Conservation (phyloP, 2,888 invertebrate genomes). For the Dryococelus australis region DNA sequence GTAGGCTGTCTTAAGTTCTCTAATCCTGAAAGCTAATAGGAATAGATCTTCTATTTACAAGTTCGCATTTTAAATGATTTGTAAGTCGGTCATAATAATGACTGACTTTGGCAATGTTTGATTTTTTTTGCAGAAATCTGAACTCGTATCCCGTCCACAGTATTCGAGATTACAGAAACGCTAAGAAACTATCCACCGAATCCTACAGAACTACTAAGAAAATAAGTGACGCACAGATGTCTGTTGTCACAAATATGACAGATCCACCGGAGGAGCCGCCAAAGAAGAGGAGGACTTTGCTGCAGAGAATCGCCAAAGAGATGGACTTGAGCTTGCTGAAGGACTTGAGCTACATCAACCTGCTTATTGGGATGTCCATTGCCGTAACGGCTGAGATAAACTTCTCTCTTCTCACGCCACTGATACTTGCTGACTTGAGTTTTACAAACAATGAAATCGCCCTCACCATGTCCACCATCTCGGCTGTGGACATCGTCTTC, state of each 20-base stretch:
- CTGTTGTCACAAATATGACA: not conserved
- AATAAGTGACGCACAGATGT: not conserved
- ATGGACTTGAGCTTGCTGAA: conserved; percentile 72
- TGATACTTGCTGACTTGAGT: conserved; percentile 70
- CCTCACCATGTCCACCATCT: conserved; percentile 68
- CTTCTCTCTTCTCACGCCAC: conserved; percentile 71
- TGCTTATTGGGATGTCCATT: conserved; percentile 71
- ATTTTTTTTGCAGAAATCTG: not conserved
- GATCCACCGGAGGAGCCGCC: not conserved
- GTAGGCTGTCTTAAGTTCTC: too few relatives aligned
- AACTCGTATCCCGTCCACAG: not conserved
- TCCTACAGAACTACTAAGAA: not conserved
- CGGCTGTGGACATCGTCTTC: conserved; percentile 68
- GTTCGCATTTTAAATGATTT: too few relatives aligned
- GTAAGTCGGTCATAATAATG: too few relatives aligned
- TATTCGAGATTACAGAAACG: not conserved
- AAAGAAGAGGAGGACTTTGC: conserved; percentile 19
- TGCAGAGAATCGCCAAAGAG: conserved; percentile 48
- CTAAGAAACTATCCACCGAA: not conserved
- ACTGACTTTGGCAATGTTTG: too few relatives aligned
- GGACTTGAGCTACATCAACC: conserved; percentile 72
- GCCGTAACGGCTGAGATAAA: conserved; percentile 75
- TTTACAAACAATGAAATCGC: conserved; percentile 68
- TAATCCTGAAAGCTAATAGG: too few relatives aligned
- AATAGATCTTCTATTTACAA: too few relatives aligned